These are phyloP conservation scores for Megaptera novaeangliae DNA, from an alignment of 2,113 vertebrate species.

Conservation along the genomic window DNA sequence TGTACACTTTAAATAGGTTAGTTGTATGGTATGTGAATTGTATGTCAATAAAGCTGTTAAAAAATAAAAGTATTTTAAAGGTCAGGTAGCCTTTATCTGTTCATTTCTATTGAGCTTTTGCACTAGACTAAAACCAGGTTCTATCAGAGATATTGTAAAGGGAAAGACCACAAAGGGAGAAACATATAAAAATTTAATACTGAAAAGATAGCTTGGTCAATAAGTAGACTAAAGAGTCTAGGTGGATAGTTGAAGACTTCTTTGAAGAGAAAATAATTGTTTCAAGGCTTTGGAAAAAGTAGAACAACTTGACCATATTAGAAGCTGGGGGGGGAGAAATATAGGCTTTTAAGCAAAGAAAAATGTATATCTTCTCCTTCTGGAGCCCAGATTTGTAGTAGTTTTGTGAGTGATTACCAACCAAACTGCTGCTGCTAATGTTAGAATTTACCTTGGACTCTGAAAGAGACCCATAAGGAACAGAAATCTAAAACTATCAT, in stretches of 20 bases:
- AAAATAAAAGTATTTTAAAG: constrained; percentile 16
- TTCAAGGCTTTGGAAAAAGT: not conserved
- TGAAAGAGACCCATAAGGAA: not conserved
- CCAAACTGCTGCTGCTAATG: not conserved
- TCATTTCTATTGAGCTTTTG: not conserved
- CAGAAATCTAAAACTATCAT: not conserved
- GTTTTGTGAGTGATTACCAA: not conserved
- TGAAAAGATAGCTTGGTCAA: constrained; percentile 29
- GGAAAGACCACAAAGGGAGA: constrained; percentile 24
- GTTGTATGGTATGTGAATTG: not conserved
- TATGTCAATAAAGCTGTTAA: constrained; percentile 6
- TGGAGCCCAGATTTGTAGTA: not conserved
- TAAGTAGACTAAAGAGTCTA: constrained; percentile 30
- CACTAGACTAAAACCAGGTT: not conserved
- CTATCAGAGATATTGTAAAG: not conserved
- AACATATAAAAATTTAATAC: constrained; percentile 40
- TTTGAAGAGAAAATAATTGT: constrained; percentile 35
- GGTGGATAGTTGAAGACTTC: not conserved
- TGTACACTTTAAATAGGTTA: not conserved
- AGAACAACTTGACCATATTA: not conserved
- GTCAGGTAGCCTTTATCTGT: not conserved
- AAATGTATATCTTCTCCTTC: not conserved
- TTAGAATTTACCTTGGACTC: not conserved
- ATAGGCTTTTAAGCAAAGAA: not conserved
- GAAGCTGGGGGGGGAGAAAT: not conserved